These are phyloP conservation scores for Tribolium castaneum DNA, from an alignment of 1,140 invertebrate species.

Conservation along the genomic window DNA sequence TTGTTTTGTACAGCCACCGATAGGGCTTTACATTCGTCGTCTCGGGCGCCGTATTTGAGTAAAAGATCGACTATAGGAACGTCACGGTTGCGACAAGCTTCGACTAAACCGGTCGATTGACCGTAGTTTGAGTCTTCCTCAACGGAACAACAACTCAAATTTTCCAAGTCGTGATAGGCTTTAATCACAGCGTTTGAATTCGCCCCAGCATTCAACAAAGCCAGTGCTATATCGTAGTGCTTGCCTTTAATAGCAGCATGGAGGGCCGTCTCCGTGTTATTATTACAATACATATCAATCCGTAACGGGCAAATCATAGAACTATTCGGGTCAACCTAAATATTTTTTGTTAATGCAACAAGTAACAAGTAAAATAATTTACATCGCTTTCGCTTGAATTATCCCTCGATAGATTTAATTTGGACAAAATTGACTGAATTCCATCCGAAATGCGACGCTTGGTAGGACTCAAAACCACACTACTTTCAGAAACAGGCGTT, in stretches of 20 bases:
- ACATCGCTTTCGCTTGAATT: slow-evolving; percentile 63
- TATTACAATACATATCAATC: slow-evolving; percentile 81
- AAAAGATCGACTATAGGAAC: slow-evolving; percentile 76
- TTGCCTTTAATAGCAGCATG: slow-evolving; percentile 83
- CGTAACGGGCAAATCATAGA: slow-evolving; percentile 75
- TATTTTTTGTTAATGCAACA: slow-evolving; percentile 5
- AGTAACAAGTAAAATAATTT: not conserved
- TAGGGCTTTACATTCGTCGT: slow-evolving; percentile 87
- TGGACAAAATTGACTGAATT: slow-evolving; percentile 88
- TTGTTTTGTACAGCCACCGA: slow-evolving; percentile 75
- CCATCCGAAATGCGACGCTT: slow-evolving; percentile 84
- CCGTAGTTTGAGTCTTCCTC: slow-evolving; percentile 64
- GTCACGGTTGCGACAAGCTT: slow-evolving; percentile 78
- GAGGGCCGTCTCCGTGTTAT: slow-evolving; percentile 79
- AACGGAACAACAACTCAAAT: slow-evolving; percentile 58
- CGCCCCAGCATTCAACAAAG: slow-evolving; percentile 80
- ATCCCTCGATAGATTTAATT: slow-evolving; percentile 73
- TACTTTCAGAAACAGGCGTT: slow-evolving; percentile 61
- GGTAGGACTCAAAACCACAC: slow-evolving; percentile 70
- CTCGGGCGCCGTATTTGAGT: slow-evolving; percentile 87
- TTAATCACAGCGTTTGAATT: slow-evolving; percentile 76
- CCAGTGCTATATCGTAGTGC: slow-evolving; percentile 78
- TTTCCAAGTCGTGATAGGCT: slow-evolving; percentile 65
- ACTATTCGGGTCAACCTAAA: slow-evolving; percentile 66
- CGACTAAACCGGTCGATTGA: slow-evolving; percentile 73